Evolutionary conservation across 2,888 invertebrate species (phyloP).

Genomic region (Drosophila eohydei): DNA sequence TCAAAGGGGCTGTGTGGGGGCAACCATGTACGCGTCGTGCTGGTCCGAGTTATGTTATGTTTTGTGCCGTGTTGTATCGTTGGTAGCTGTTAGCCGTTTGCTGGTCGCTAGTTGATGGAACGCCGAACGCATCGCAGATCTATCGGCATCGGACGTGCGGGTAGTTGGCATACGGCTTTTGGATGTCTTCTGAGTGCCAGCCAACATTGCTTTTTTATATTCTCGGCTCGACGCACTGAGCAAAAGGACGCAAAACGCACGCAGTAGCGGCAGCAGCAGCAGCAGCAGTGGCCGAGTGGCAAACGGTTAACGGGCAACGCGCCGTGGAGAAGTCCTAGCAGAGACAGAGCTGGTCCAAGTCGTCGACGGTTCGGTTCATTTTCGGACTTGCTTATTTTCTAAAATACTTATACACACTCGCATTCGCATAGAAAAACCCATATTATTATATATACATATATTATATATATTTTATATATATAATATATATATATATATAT

Average conservation of each 20-base stretch:
- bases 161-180: conserved; percentile 84
- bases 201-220: conserved; percentile 84
- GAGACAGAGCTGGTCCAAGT: conserved; percentile 78
- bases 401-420: conserved; percentile 66
- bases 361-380: conserved; percentile 80
- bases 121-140: conserved; percentile 83
- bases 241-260: conserved; percentile 66
- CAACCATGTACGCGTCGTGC: conserved; percentile 53
- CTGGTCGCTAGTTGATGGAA: conserved; percentile 74
- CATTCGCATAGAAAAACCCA: conserved; percentile 55
- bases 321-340: conserved; percentile 58
- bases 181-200: conserved; percentile 84
- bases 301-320: conserved; percentile 50
- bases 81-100: conserved; percentile 38
- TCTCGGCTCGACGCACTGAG: conserved; percentile 78
- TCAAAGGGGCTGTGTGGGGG: conserved; percentile 6
- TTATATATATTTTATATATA: conserved; percentile 53
- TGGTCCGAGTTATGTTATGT: conserved; percentile 57
- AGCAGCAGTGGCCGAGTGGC: conserved; percentile 54
- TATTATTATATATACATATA: conserved; percentile 73
- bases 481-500: conserved; percentile 46
- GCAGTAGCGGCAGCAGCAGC: conserved; percentile 32
- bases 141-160: conserved; percentile 82
- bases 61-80: conserved; percentile 49
- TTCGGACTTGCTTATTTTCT: conserved; percentile 81